Percentiles rank a stretch among this genome's conserved stretches.
phyloP scores from a whole-genome alignment of 2,888 invertebrate species.

The Catocala fraxini region DNA sequence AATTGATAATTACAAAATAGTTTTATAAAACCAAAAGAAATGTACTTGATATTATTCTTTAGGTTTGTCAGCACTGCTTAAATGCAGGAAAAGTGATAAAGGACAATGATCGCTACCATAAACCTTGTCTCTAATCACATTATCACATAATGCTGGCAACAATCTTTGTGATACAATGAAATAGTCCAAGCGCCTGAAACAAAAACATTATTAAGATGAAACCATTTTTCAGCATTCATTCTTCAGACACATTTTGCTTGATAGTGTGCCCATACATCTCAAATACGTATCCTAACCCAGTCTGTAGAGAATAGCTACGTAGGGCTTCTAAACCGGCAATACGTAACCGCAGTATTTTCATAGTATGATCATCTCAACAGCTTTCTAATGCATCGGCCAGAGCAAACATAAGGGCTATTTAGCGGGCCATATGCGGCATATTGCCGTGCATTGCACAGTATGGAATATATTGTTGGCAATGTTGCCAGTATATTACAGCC shows the following conservation, averaged over 20 bases:
- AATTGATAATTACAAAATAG: slow-evolving; percentile 1
- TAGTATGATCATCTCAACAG: no score
- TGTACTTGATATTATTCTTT: slow-evolving; percentile 65
- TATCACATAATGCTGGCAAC: slow-evolving; percentile 93
- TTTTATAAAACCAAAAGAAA: neutral
- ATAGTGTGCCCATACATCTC: no score
- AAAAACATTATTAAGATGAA: slow-evolving; percentile 22
- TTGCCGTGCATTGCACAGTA: no score
- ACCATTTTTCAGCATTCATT: neutral
- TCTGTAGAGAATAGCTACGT: no score
- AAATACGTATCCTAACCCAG: no score
- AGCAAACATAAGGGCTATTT: no score
- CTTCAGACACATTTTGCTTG: neutral
- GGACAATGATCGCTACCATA: slow-evolving; percentile 99
- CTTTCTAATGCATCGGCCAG: no score
- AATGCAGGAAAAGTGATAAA: slow-evolving; percentile 91
- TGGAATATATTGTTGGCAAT: no score
- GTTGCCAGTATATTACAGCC: no score
- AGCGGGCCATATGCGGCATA: no score
- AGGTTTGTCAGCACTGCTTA: slow-evolving; percentile 79
- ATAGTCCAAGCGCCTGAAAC: slow-evolving; percentile 97
- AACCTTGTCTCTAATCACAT: slow-evolving; percentile 92
- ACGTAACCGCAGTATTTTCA: no score
- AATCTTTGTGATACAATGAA: slow-evolving; percentile 95
- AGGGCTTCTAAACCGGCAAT: no score